phyloP scores from a whole-genome alignment of 2,113 vertebrate genomes.

The Theropithecus gelada region DNA sequence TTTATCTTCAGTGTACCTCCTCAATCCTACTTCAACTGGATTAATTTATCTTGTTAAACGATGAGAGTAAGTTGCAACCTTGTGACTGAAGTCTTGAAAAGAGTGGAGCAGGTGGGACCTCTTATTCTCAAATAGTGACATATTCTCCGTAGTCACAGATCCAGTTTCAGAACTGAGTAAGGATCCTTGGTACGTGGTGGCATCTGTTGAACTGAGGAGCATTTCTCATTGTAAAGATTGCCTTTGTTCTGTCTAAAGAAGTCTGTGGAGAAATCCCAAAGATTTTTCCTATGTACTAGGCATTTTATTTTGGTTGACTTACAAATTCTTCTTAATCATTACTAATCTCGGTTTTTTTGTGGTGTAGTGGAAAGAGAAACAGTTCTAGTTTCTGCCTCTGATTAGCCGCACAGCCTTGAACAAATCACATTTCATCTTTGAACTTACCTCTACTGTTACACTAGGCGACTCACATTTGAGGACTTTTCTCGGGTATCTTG shows the following conservation, averaged over 20 bases:
- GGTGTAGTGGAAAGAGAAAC: neutral
- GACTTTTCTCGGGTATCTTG: neutral
- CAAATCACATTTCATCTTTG: neutral
- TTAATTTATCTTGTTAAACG: neutral
- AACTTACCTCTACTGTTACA: neutral
- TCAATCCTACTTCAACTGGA: neutral
- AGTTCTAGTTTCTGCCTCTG: neutral
- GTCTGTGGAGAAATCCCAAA: neutral
- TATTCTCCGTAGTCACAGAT: neutral
- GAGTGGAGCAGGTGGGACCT: neutral
- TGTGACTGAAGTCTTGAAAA: conserved; percentile 2
- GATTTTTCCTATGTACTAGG: neutral
- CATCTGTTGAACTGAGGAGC: neutral
- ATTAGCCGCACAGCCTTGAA: neutral
- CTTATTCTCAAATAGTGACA: neutral
- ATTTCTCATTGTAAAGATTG: neutral
- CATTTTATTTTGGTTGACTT: neutral
- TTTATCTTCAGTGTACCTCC: conserved; percentile 13
- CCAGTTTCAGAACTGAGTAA: neutral
- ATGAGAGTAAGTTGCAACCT: neutral
- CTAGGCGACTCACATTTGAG: neutral
- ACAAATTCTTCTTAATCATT: neutral
- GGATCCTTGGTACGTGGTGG: neutral
- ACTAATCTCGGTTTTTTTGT: neutral
- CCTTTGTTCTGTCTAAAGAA: neutral